phyloP scores from a whole-genome alignment of 2,888 invertebrate species.

The Empis stercorea region DNA sequence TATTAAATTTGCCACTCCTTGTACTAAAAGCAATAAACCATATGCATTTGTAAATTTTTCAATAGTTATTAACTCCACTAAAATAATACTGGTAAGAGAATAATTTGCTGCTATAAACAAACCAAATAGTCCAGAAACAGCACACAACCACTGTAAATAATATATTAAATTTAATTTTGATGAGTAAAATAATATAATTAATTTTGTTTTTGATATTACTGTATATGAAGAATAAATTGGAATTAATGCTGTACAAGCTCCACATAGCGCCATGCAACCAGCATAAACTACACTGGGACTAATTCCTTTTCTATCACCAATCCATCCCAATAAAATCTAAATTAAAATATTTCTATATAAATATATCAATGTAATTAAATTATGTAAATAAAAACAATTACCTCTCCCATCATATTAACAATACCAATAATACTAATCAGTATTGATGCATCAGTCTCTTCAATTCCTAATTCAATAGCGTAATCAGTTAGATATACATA shows the following conservation, averaged over 20 bases:
- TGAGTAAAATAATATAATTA: conserved; percentile 21
- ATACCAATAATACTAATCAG: conserved; percentile 79
- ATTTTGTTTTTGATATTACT: conserved; percentile 14
- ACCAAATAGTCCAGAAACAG: conserved; percentile 68
- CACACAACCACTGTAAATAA: conserved; percentile 38
- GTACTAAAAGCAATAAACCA: conserved; percentile 72
- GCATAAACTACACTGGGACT: conserved; percentile 72
- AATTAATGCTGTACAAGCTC: conserved; percentile 50
- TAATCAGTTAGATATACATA: conserved; percentile 83
- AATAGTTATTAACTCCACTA: conserved; percentile 79
- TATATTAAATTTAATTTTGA: background rate
- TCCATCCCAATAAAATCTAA: conserved; percentile 73
- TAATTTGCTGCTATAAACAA: conserved; percentile 87
- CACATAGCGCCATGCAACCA: conserved; percentile 61
- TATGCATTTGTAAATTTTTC: conserved; percentile 87
- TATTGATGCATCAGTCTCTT: conserved; percentile 60
- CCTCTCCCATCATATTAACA: conserved; percentile 79
- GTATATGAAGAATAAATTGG: conserved; percentile 41
- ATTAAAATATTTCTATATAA: conserved; percentile 15
- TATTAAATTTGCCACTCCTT: conserved; percentile 78
- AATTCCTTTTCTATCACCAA: conserved; percentile 69
- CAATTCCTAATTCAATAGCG: conserved; percentile 57
- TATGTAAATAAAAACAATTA: too few species aligned
- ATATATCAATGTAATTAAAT: conserved; percentile 1
- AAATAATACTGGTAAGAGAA: conserved; percentile 77